Percentiles rank a stretch among this genome's conserved stretches.
Conservation (phyloP, 2,888 invertebrate species). For the Acanthopleura granulata region DNA sequence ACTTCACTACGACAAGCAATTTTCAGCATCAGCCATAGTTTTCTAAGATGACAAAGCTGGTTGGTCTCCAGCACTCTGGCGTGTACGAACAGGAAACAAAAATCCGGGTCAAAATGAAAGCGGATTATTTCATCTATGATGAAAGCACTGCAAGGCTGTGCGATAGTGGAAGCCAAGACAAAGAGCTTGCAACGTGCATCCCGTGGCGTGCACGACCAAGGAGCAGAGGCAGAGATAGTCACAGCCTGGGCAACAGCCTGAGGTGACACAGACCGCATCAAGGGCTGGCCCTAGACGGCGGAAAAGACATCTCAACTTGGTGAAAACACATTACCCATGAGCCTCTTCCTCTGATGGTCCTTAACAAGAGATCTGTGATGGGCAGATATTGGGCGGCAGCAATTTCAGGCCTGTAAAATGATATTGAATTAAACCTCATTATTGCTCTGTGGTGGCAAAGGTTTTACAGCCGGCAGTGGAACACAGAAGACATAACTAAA, state of each 20-base stretch:
- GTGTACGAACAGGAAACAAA: neutral
- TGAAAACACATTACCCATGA: conserved; percentile 5
- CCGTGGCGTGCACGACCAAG: too few species aligned
- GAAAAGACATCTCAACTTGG: neutral
- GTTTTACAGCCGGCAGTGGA: too few species aligned
- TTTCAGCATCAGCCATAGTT: neutral
- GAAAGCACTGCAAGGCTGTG: neutral
- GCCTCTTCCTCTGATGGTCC: neutral
- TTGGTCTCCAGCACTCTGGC: neutral
- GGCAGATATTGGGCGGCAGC: too few species aligned
- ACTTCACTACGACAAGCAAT: neutral
- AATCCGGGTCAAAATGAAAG: neutral
- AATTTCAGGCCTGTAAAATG: too few species aligned
- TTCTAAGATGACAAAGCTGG: conserved; percentile 1
- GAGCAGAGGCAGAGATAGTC: too few species aligned
- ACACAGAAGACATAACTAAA: too few species aligned
- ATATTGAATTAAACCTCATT: too few species aligned
- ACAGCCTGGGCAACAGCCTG: neutral
- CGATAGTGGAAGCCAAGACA: neutral
- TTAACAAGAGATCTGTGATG: too few species aligned
- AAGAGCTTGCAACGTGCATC: neutral
- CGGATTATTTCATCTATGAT: conserved; percentile 15
- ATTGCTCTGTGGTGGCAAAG: too few species aligned
- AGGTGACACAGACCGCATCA: conserved; percentile 12
- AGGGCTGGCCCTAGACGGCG: neutral